Conservation (phyloP, 2,888 invertebrate genomes). For the Plutella xylostella region DNA sequence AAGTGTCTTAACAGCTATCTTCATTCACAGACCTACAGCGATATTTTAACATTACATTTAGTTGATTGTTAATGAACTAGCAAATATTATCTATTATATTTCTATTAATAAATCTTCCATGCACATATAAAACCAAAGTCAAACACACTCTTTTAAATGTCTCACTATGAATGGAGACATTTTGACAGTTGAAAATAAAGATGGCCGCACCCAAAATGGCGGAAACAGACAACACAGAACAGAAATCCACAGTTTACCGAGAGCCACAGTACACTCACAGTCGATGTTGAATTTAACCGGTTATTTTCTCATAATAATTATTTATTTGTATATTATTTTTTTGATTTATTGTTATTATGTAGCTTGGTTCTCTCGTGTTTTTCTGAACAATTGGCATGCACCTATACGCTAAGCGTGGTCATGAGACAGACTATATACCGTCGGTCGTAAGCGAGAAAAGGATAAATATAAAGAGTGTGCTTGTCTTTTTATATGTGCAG, state of each 20-base stretch:
- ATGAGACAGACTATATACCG: constrained; percentile 28
- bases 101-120: constrained; percentile 53
- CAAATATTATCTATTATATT: constrained; percentile 36
- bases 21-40: too few relatives aligned
- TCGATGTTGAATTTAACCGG: too few relatives aligned
- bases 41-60: too few relatives aligned
- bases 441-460: constrained; percentile 26
- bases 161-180: constrained; percentile 14
- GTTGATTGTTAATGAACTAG: neutral
- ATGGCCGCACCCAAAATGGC: constrained; percentile 25
- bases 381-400: constrained; percentile 61
- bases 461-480: constrained; percentile 59
- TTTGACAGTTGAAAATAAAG: constrained; percentile 10
- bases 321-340: constrained; percentile 35
- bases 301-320: too few relatives aligned
- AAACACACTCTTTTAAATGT: constrained; percentile 61
- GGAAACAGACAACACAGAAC: constrained; percentile 17
- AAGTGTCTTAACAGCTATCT: too few relatives aligned
- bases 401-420: constrained; percentile 46
- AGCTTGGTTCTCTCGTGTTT: constrained; percentile 34
- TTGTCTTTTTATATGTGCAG: constrained; percentile 69
- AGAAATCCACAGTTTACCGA: neutral
- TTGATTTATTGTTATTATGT: constrained; percentile 48
- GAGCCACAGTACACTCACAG: constrained; percentile 16
- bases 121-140: constrained; percentile 68